Percentiles rank a stretch among this genome's conserved stretches.
Conservation (phyloP, 2,797 vertebrate species). For the Sphenopsis melanotis region DNA sequence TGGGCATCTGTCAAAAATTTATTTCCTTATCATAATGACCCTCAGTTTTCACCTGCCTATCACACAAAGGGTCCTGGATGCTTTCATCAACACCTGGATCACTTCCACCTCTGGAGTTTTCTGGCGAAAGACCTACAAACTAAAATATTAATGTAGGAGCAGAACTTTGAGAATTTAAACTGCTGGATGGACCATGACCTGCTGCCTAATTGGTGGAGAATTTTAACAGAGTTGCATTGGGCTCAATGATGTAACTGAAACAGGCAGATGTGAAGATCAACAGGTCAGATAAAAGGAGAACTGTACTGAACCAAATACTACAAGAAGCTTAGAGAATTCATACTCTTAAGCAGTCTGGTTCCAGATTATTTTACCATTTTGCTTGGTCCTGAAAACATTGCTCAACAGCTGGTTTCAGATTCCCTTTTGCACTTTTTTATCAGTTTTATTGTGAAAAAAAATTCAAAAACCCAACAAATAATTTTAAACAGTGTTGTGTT, state of each 20-base stretch:
- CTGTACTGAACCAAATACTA: not conserved
- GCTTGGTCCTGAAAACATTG: not conserved
- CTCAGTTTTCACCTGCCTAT: not conserved
- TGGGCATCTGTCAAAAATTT: not conserved
- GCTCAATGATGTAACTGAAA: not conserved
- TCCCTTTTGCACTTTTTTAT: not conserved
- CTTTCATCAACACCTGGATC: not conserved
- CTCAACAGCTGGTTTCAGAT: not conserved
- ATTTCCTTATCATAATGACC: not conserved
- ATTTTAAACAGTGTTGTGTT: not conserved
- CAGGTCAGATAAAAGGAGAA: not conserved
- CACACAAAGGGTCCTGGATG: not conserved
- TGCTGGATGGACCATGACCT: fast-evolving
- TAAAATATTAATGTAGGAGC: not conserved
- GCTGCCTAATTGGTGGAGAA: not conserved
- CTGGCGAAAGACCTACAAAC: not conserved
- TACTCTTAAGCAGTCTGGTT: not conserved
- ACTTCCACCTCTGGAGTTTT: not conserved
- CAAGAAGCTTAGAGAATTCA: not conserved
- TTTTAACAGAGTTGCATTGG: not conserved
- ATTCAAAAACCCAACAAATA: not conserved
- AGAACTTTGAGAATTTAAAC: not conserved
- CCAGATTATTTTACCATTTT: not conserved
- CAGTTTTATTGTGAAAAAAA: not conserved
- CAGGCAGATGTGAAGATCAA: not conserved